A percentile compares a stretch with the other conserved stretches of the same genome.
Conservation (phyloP, 2,888 invertebrate species). For the Stegophylla sp. region DNA sequence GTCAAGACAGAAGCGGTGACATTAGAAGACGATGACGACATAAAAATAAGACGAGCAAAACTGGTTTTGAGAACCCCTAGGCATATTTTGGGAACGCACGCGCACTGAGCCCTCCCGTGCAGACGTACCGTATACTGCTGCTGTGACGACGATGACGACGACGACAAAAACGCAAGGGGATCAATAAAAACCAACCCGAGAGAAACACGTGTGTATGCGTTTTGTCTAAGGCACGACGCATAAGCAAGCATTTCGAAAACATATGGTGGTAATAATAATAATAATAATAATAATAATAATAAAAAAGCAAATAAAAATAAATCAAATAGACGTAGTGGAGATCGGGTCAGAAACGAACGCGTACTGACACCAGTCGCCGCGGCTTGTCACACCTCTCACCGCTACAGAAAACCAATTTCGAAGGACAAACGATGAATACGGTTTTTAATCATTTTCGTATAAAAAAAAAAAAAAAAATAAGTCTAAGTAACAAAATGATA, state of each 20-base stretch:
- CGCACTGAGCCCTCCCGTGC: neutral
- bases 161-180: slow-evolving; percentile 37
- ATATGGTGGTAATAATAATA: neutral
- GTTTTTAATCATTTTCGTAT: neutral
- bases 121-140: slow-evolving; percentile 21
- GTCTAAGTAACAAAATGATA: neutral
- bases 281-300: slow-evolving; percentile 22
- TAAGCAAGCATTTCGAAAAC: neutral
- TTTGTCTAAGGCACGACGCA: neutral
- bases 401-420: neutral
- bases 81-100: slow-evolving; percentile 15
- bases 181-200: slow-evolving; percentile 54
- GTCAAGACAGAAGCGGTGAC: neutral
- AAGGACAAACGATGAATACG: neutral
- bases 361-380: neutral
- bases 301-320: too few species aligned
- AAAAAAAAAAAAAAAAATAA: neutral
- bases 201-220: slow-evolving; percentile 14
- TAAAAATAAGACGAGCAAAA: neutral
- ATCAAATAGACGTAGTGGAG: neutral
- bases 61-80: slow-evolving; percentile 27
- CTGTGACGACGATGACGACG: slow-evolving; percentile 21
- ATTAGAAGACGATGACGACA: too few species aligned
- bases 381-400: neutral
- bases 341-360: slow-evolving; percentile 1